Base-by-base conservation (phyloP, 2,888 invertebrate genomes). In the Rotaria socialis region DNA sequence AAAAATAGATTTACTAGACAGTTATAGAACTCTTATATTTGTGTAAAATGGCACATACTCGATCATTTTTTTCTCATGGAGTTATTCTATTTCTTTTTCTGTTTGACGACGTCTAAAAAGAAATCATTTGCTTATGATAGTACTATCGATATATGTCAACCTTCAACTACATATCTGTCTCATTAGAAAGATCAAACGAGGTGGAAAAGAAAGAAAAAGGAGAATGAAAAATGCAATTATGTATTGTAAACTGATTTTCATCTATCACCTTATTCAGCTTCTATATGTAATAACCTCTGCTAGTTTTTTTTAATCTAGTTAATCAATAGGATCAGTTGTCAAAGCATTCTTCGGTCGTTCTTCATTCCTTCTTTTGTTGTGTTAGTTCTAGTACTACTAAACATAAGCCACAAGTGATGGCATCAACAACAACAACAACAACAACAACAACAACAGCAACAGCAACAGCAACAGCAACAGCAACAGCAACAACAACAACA, bases 141-240 rank as follows among this genome's bases (percentile, higher is more conserved):
- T 67, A 41, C 35, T 11, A 67, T 67, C 35, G 67, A 67, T 67
- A 67, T 27, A 67, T 67, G 67, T 67, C 67, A 67, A 67, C 67
- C 19, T 67, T 67, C 67, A 35, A 67, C 67, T 35, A 67, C 67
- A 67, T 67, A 67, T 67, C 67, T 41, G 35, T 67, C 67, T 67
- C 35, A 67, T 67, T 67, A 67, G 67, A 67, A 41, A 67, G 67
- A 67, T 67, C 67, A 67, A 67, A 67, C 67, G 35, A 67, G 14
- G 67, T 67, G 35, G 35, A 67, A 67, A 67, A 67, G 67, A 35
- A 35, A 67, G 14, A 60, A 60, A 60, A 27, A 60, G 27, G 14
- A 67, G 27, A 67, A 60, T 11, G 50, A 60, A 67, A 67, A 67
- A 67, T 27, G 14, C 19, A 67, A 19, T 67, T 67, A 67, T 16